These are phyloP conservation scores for Neofelis nebulosa DNA, from an alignment of 2,113 vertebrate species.

Conservation along the genomic window DNA sequence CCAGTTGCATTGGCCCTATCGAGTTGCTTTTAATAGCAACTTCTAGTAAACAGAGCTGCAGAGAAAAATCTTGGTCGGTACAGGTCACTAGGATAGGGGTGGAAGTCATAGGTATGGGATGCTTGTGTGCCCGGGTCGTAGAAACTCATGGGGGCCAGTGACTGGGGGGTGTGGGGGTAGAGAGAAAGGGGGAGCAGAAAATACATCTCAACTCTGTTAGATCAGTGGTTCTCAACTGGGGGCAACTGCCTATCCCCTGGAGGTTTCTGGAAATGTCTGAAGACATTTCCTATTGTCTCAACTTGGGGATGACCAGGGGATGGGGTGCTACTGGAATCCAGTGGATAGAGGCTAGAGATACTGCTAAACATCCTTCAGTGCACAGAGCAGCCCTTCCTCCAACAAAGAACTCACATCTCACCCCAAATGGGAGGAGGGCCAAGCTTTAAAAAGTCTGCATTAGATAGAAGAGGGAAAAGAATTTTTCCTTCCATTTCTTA, in stretches of 20 bases:
- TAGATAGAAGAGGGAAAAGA: background rate
- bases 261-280: background rate
- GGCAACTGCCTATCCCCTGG: background rate
- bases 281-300: background rate
- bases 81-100: background rate
- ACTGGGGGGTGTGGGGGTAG: accelerated
- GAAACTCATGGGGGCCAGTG: background rate
- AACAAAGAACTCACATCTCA: background rate
- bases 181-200: background rate
- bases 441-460: background rate
- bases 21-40: constrained; percentile 18
- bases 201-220: background rate
- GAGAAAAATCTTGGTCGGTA: background rate
- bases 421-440: background rate
- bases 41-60: constrained; percentile 26
- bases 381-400: background rate
- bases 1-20: background rate
- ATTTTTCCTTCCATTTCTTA: background rate
- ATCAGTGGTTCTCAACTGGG: background rate
- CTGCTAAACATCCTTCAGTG: too few species aligned
- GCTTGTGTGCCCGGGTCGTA: too few species aligned
- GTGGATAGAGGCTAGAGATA: background rate
- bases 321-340: background rate
- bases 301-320: background rate
- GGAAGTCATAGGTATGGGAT: background rate